A percentile compares a stretch with the other conserved stretches of the same genome.
Conservation (phyloP, 2,113 vertebrate genomes). For the Crotophaga sulcirostris region DNA sequence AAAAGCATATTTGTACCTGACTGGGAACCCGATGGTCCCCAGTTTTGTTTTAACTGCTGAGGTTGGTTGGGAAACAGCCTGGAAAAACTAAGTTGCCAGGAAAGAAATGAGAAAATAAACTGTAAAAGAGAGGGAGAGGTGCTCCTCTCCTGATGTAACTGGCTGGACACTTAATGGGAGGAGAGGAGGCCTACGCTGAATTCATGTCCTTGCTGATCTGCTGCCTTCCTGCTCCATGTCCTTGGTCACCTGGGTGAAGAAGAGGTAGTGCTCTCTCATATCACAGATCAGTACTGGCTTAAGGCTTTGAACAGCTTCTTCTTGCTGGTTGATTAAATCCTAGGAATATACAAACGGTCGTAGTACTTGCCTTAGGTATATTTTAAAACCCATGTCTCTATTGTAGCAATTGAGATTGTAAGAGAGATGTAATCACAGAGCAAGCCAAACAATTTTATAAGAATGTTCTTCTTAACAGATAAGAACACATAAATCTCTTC, state of each 20-base stretch:
- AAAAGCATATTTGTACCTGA: not conserved
- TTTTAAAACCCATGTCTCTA: not conserved
- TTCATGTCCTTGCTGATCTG: not conserved
- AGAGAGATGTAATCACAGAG: not conserved
- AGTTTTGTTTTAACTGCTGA: not conserved
- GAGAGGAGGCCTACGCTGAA: not conserved
- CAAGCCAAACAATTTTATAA: not conserved
- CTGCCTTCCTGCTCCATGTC: not conserved
- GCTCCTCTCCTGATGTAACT: not conserved
- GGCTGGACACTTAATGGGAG: not conserved
- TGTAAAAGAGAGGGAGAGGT: not conserved
- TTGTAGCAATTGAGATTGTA: not conserved
- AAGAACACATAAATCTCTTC: not conserved
- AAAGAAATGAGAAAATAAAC: not conserved
- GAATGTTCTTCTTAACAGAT: not conserved
- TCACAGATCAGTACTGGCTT: not conserved
- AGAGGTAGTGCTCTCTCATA: not conserved
- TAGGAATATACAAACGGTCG: not conserved
- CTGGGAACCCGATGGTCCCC: accelerated
- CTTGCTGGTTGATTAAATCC: not conserved
- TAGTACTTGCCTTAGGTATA: not conserved
- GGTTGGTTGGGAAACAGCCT: not conserved
- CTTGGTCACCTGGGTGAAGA: not conserved
- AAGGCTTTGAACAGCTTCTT: not conserved
- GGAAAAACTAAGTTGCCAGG: not conserved